Evolutionary conservation across 2,888 invertebrate species (phyloP), one percentile per base, ranked within the genome.

Genomic region (Ennomos erosarius): DNA sequence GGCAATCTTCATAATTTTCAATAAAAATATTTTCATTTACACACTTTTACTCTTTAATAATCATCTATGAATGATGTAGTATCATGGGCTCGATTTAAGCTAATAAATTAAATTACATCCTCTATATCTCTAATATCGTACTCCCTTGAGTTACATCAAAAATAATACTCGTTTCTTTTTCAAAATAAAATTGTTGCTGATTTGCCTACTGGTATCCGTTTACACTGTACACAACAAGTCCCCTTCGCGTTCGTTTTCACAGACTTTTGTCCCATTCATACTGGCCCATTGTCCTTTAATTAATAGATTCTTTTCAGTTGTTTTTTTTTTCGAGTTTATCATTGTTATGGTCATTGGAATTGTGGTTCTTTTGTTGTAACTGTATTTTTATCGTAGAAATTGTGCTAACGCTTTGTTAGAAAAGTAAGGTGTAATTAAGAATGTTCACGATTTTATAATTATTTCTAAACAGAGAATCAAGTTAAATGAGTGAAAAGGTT

Each of bases 281-380:
- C 62, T 58, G 53, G 72, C 62, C 67, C 68, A 76, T 82, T 84
- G 82, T 84, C 73, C 70, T 75, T 78, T 86, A 85, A 87, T 85
- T 85, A 85, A 84, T 87, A 80, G 81, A 84, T 85, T 82, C 79
- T 78, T 83, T 82, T 81, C 76, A 73, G 70, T 74, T 66, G 61
- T 62, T 55, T 73, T 76, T 78, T 71, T 73, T 76, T 78, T 76
- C 70, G 72, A 67, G 64, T 62, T 67, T 64, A 65, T 61, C 64
- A 59, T 64, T 61, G 67, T 63, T 47, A 60, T 50, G 64, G 64
- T 61, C 61, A 56, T 61, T 51, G 59, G 59, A 43, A 52, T 60
- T 39, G 55, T 38, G 47, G 9, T 42, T 60, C 55, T 52, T 60
- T 60, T 60, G 59, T 60, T 51, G 55, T 38, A 11, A 55, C 38